These are phyloP conservation scores for Drosophila bunnanda DNA, from an alignment of 2,888 invertebrate genomes.

Conservation along the genomic window DNA sequence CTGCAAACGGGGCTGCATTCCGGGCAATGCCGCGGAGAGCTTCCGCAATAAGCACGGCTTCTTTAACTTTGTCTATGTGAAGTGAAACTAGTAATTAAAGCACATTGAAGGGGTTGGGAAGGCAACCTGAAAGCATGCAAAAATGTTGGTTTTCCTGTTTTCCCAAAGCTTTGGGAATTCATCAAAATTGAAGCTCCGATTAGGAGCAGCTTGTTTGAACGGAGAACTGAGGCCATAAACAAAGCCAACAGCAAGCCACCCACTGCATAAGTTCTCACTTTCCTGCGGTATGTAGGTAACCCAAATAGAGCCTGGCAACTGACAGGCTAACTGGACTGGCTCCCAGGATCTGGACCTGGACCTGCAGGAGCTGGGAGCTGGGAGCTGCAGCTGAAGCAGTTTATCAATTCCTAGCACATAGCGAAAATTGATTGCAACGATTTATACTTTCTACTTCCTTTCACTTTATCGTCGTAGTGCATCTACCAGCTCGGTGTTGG, in stretches of 20 bases:
- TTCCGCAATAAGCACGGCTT: constrained; percentile 46
- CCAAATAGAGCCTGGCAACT: constrained; percentile 62
- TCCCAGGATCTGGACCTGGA: constrained; percentile 3
- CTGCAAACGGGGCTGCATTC: constrained; percentile 47
- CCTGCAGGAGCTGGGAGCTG: constrained; percentile 1
- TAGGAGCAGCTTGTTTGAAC: constrained; percentile 24
- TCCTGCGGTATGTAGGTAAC: constrained; percentile 63
- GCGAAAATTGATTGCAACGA: constrained; percentile 82
- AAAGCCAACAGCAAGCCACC: constrained; percentile 27
- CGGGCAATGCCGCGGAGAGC: constrained; percentile 13
- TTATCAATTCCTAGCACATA: constrained; percentile 78
- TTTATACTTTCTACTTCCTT: constrained; percentile 82
- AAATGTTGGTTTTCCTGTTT: background rate
- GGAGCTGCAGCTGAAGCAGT: constrained; percentile 61
- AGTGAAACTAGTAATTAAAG: background rate
- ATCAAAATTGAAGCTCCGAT: constrained; percentile 27
- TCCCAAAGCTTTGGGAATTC: constrained; percentile 4
- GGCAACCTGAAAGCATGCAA: background rate
- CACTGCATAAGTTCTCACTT: constrained; percentile 54
- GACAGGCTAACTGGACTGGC: constrained; percentile 24
- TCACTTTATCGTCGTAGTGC: constrained; percentile 75
- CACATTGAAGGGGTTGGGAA: background rate
- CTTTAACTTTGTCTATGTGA: constrained; percentile 45
- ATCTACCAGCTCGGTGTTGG: constrained; percentile 38
- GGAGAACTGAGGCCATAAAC: constrained; percentile 29